Conservation (phyloP, 2,797 vertebrate genomes). For the Crax fasciolata region DNA sequence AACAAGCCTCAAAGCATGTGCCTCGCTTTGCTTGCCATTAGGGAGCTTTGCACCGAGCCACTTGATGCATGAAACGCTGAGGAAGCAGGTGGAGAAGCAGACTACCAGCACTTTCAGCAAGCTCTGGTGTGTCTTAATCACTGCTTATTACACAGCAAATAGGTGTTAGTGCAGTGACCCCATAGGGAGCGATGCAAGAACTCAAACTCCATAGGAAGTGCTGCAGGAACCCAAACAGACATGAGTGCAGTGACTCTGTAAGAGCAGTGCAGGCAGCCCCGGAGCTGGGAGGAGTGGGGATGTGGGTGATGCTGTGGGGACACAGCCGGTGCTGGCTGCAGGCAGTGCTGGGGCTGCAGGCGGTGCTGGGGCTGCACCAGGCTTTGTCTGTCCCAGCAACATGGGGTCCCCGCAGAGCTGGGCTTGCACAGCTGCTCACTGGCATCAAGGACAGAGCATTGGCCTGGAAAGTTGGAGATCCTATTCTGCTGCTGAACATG, state of each 20-base stretch:
- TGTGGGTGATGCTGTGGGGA: background rate
- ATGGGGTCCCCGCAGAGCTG: accelerated
- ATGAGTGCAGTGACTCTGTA: accelerated
- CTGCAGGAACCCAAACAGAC: accelerated
- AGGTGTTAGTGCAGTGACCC: accelerated
- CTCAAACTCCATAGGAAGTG: accelerated
- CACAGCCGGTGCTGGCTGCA: background rate
- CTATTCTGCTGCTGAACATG: background rate
- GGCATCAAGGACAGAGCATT: background rate
- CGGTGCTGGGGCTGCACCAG: background rate
- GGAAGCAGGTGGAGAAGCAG: background rate
- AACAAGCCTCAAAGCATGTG: background rate
- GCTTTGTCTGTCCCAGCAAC: background rate
- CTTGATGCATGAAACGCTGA: background rate
- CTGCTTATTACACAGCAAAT: background rate
- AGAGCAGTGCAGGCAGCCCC: background rate
- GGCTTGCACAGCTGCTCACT: background rate
- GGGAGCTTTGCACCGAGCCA: background rate
- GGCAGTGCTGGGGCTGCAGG: background rate
- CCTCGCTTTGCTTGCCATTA: accelerated
- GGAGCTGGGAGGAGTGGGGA: background rate
- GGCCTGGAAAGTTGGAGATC: background rate
- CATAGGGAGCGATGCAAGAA: background rate
- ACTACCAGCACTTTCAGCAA: background rate
- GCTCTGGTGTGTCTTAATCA: accelerated